These are phyloP conservation scores for Heliothis virescens DNA, from an alignment of 1,140 invertebrate genomes.

Conservation along the genomic window DNA sequence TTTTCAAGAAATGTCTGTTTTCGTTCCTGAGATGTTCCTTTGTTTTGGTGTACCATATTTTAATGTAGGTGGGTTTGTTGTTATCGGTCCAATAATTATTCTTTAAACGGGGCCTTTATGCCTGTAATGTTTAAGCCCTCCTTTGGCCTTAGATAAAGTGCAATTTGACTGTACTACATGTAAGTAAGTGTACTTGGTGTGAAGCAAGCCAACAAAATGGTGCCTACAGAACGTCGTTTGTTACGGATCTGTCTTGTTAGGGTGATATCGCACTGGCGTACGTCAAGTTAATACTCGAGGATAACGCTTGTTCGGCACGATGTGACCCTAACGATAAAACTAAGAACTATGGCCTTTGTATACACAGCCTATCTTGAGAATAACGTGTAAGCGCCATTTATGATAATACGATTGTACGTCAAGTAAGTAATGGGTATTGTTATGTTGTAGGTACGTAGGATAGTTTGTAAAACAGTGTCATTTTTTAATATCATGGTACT, in stretches of 20 bases:
- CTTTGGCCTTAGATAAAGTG: constrained; percentile 8
- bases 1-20: not conserved
- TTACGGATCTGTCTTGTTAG: not conserved
- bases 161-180: not conserved
- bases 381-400: constrained; percentile 41
- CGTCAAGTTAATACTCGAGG: not conserved
- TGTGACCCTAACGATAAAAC: not conserved
- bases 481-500: constrained; percentile 43
- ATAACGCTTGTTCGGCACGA: not conserved
- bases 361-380: constrained; percentile 20
- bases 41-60: too few relatives aligned
- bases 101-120: not conserved
- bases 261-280: constrained; percentile 14
- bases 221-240: constrained; percentile 10
- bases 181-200: constrained; percentile 15
- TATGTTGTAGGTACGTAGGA: constrained; percentile 34
- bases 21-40: not conserved
- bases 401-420: constrained; percentile 22
- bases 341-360: constrained; percentile 41
- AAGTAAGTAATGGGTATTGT: constrained; percentile 40
- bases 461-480: constrained; percentile 28
- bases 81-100: not conserved
- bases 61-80: not conserved
- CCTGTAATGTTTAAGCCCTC: not conserved
- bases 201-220: constrained; percentile 14